A percentile compares a stretch with the other conserved stretches of the same genome.
phyloP scores from a whole-genome alignment of 2,888 invertebrate genomes.

The Drosophila phalerata region DNA sequence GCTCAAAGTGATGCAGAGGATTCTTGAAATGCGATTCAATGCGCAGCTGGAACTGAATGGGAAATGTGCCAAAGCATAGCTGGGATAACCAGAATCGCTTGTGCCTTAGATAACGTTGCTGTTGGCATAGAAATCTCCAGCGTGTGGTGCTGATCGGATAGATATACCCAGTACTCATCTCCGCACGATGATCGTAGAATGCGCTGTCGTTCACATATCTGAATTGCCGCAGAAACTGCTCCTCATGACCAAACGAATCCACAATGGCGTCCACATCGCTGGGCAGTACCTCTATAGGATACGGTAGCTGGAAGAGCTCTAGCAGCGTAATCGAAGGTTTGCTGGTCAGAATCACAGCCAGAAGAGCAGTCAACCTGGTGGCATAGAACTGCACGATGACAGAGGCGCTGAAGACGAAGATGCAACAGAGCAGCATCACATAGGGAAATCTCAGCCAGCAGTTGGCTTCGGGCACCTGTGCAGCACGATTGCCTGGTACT shows the following conservation, averaged over 20 bases:
- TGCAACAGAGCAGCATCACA: neutral
- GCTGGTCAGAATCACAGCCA: constrained; percentile 40
- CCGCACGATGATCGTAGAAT: constrained; percentile 44
- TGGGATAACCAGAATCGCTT: constrained; percentile 67
- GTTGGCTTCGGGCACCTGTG: neutral
- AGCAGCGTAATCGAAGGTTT: constrained; percentile 18
- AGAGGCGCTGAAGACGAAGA: constrained; percentile 39
- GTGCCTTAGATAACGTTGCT: constrained; percentile 57
- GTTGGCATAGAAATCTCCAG: constrained; percentile 64
- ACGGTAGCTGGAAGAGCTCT: constrained; percentile 42
- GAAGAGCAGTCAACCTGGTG: constrained; percentile 54
- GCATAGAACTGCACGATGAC: constrained; percentile 49
- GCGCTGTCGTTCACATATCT: neutral
- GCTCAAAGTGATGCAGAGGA: constrained; percentile 52
- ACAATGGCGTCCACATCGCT: constrained; percentile 48
- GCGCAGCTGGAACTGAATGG: constrained; percentile 67
- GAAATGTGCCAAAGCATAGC: constrained; percentile 66
- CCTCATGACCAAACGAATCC: constrained; percentile 50
- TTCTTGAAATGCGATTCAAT: constrained; percentile 72
- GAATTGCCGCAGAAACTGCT: constrained; percentile 42
- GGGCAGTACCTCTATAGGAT: constrained; percentile 44
- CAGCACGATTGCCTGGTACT: constrained; percentile 39
- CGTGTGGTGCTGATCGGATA: constrained; percentile 66
- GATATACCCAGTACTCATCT: constrained; percentile 51
- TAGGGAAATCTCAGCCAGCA: constrained; percentile 8